Conservation (phyloP, 2,113 vertebrate species). For the Emydocephalus ijimae region DNA sequence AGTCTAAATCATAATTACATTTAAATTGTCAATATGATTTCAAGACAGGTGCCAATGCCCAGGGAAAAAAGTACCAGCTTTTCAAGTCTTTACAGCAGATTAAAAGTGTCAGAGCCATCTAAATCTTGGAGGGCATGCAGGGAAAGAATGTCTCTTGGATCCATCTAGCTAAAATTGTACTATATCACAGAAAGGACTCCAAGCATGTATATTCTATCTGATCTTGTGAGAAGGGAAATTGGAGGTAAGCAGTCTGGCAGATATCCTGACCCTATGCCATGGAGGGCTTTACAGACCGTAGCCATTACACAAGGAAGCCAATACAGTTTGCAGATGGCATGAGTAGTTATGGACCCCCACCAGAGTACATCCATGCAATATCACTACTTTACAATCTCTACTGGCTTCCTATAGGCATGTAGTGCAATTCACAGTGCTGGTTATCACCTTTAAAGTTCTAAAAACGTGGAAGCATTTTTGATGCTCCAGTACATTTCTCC, state of each 20-base stretch:
- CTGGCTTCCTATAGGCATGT: neutral
- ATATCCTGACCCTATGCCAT: neutral
- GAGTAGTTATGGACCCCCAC: neutral
- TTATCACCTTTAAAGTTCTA: neutral
- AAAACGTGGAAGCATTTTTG: slow-evolving; percentile 29
- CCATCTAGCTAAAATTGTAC: neutral
- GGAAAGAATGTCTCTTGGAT: neutral
- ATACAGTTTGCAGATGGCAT: neutral
- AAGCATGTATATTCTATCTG: neutral
- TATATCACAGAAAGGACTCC: neutral
- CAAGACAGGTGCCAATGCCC: neutral
- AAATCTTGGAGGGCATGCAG: neutral
- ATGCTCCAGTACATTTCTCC: neutral
- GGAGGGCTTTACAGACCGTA: neutral
- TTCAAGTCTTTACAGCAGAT: neutral
- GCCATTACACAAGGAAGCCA: neutral
- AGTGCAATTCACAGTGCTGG: neutral
- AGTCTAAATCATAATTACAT: neutral
- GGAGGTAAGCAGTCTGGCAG: neutral
- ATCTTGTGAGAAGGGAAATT: neutral
- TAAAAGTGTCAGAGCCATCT: neutral
- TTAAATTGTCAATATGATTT: neutral
- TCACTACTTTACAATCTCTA: neutral
- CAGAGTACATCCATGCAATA: neutral
- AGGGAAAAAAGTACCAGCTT: neutral